Conservation (phyloP, 2,797 vertebrate species). For the Lophotriccus pileatus region DNA sequence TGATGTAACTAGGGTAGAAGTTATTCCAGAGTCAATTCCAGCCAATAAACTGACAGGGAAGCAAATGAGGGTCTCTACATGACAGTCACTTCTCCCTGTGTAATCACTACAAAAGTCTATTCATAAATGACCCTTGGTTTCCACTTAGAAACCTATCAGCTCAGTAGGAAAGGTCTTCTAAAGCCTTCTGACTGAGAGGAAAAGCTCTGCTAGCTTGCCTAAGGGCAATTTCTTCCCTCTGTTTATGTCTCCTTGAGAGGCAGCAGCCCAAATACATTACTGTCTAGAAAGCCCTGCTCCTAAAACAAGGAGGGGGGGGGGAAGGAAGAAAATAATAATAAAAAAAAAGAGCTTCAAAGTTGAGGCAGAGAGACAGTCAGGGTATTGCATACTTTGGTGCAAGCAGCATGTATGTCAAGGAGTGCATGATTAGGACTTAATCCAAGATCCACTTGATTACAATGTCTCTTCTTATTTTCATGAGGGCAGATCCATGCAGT, state of each 20-base stretch:
- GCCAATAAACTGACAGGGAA: neutral
- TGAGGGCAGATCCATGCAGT: too few relatives aligned
- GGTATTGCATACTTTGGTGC: neutral
- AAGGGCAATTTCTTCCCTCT: neutral
- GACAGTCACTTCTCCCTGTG: neutral
- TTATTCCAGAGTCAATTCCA: neutral
- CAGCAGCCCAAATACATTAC: neutral
- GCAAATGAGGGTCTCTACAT: neutral
- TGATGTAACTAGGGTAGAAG: neutral
- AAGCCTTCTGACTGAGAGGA: neutral
- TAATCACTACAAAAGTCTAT: neutral
- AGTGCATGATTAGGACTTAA: neutral
- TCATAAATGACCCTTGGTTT: neutral
- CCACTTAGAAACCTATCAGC: constrained; percentile 8
- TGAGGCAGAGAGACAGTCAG: neutral
- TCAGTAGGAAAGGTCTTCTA: constrained; percentile 2
- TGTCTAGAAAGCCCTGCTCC: neutral
- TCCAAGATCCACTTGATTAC: rapidly evolving
- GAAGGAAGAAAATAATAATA: neutral
- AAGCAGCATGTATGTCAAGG: neutral
- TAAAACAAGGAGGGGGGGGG: neutral
- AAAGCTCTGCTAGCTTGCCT: neutral
- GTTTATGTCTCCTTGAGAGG: neutral
- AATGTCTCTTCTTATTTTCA: neutral
- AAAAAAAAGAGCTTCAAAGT: neutral